Base-by-base conservation (phyloP, 2,113 vertebrate species). In the Daubentonia madagascariensis region DNA sequence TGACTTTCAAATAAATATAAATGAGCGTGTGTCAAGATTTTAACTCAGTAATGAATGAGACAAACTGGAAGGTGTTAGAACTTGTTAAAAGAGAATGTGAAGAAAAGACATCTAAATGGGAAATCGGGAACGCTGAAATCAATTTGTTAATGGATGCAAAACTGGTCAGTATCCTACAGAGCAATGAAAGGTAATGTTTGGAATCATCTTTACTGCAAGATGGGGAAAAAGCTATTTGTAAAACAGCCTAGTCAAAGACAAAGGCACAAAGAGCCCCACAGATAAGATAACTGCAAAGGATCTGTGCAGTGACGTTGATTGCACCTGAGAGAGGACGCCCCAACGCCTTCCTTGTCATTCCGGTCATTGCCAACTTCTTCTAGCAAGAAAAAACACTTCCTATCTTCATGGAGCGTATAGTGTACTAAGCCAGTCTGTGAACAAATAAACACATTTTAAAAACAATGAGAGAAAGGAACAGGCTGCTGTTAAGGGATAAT, bases 1-100 rank as follows among this genome's bases (percentile, higher is more conserved):
- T 73, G 70, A 48, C 37, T 81, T 86, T 63, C 61, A 63, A 65
- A 78, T 83, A 68, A 76, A 40, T 76, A 54, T 59, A 70, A 93
- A 91, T 45, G 30, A 40, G 22, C 20, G 30, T 14, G 23, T 78
- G 17, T 57, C 87, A 76, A 76, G 17, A 57, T 67, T 81, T 85
- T 61, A 73, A 67, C 43, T 67, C 23, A 52, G 52, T 76, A 50
- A 37, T 63, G 16, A 86, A 68, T 43, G 61, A 81, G 80, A n/a
- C 90, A 81, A 13, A n/a, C 54, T 80, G 35, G 13, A 80, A 72
- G 52, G 81, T 68, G 30, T 57, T 93, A 83, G 52, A 52, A 65
- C 40, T 54, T 18, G 50, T 68, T 78, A 78, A 89, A 83, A 70
- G n/a, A 14, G 28, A 88, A 43, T 28, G 20, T n/a, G 54, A 83